phyloP scores from a whole-genome alignment of 2,888 invertebrate species.

The Dicyrtoma fusca region DNA sequence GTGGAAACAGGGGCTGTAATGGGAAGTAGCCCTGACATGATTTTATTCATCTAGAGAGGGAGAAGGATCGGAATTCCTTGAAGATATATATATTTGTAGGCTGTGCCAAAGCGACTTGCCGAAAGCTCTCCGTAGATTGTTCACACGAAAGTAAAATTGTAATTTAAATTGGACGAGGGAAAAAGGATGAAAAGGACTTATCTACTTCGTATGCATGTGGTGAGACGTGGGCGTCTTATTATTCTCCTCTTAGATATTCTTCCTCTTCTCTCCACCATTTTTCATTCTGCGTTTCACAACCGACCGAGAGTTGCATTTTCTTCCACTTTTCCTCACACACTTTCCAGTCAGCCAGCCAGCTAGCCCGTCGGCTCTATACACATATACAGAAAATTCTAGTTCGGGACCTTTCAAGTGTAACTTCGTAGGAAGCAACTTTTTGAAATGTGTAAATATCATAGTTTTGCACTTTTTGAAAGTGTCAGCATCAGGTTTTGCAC shows the following conservation, averaged over 20 bases:
- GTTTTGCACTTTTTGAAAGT: too few species aligned
- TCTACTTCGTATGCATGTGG: conserved; percentile 38
- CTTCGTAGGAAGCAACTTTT: too few species aligned
- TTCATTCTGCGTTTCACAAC: conserved; percentile 13
- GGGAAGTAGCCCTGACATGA: too few species aligned
- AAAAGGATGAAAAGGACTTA: conserved; percentile 37
- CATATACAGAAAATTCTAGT: too few species aligned
- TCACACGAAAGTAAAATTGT: conserved; percentile 22
- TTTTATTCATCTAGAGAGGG: background rate
- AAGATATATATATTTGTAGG: background rate
- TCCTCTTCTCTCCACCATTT: conserved; percentile 30
- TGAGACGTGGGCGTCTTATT: conserved; percentile 35
- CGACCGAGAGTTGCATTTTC: conserved; percentile 11
- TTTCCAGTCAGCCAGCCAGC: background rate
- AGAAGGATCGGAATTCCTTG: background rate
- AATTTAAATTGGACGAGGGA: conserved; percentile 40
- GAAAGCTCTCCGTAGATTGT: background rate
- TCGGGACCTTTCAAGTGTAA: too few species aligned
- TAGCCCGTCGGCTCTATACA: too few species aligned
- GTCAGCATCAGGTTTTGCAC: too few species aligned
- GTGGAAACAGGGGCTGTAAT: background rate
- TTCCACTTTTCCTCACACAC: background rate
- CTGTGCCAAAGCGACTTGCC: too few species aligned
- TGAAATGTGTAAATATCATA: too few species aligned
- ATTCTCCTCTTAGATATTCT: conserved; percentile 27